Percentiles rank a stretch among this genome's conserved stretches.
Evolutionary conservation across 2,113 vertebrate species (phyloP).

Genomic region (Ceuthmochares aereus): DNA sequence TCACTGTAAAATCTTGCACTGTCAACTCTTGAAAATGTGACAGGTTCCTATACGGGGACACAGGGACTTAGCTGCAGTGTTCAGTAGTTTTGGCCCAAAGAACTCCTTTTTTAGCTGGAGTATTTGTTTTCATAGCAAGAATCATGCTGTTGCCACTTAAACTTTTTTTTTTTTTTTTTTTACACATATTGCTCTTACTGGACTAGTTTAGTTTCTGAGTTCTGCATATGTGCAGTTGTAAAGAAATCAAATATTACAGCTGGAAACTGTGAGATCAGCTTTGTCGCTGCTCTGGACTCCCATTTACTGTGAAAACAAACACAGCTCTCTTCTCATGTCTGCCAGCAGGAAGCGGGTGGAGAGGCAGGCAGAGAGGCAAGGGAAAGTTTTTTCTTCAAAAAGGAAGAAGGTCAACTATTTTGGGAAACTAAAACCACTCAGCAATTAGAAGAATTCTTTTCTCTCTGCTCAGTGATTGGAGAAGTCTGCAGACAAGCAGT

Average conservation of each 20-base stretch:
- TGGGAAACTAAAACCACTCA: constrained; percentile 53
- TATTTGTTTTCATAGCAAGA: constrained; percentile 7
- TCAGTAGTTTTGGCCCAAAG: neutral
- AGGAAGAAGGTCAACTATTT: constrained; percentile 62
- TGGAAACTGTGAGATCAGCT: constrained; percentile 62
- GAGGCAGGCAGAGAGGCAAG: constrained; percentile 10
- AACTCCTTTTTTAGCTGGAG: neutral
- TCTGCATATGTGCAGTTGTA: constrained; percentile 52
- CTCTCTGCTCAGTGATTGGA: constrained; percentile 44
- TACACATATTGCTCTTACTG: neutral
- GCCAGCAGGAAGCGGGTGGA: constrained; percentile 44
- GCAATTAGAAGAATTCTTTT: constrained; percentile 56
- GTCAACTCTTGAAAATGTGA: neutral
- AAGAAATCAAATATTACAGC: constrained; percentile 62
- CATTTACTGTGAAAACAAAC: constrained; percentile 46
- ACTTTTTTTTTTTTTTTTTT: neutral
- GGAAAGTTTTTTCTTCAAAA: constrained; percentile 46
- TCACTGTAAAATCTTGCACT: neutral
- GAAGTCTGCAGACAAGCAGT: constrained; percentile 3
- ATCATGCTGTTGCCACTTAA: neutral
- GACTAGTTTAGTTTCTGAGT: neutral
- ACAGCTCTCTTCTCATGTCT: constrained; percentile 51
- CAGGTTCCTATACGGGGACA: neutral
- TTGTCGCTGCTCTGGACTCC: neutral
- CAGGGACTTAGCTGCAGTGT: neutral